Evolutionary conservation across 2,888 invertebrate genomes (phyloP).

Genomic region (Drosophila antonietae): DNA sequence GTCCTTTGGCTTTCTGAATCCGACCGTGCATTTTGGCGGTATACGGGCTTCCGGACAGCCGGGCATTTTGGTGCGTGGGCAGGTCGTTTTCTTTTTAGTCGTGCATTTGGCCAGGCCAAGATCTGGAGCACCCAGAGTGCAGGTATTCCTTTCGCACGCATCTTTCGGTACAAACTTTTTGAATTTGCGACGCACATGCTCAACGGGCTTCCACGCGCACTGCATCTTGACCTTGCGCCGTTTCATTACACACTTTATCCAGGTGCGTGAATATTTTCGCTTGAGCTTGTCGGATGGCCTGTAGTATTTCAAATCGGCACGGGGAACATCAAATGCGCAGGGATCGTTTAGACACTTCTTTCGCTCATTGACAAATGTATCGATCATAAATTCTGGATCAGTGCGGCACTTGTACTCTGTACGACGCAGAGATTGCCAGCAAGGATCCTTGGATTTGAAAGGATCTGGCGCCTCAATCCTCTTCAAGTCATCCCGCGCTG

Average conservation of each 20-base stretch:
- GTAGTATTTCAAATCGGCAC: constrained; percentile 45
- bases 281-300: constrained; percentile 52
- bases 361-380: constrained; percentile 32
- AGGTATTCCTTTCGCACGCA: neutral
- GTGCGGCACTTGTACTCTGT: constrained; percentile 68
- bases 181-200: neutral
- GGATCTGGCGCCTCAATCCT: constrained; percentile 13
- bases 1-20: neutral
- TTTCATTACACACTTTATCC: constrained; percentile 58
- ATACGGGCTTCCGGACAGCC: constrained; percentile 20
- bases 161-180: neutral
- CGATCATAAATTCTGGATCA: constrained; percentile 54
- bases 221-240: constrained; percentile 42
- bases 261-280: constrained; percentile 59
- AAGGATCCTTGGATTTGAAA: constrained; percentile 28
- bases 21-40: constrained; percentile 24
- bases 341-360: constrained; percentile 33
- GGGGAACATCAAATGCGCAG: constrained; percentile 30
- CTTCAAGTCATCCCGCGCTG: constrained; percentile 16
- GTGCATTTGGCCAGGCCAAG: constrained; percentile 16
- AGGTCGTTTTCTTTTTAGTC: neutral
- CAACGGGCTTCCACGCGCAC: constrained; percentile 37
- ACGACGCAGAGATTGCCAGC: constrained; percentile 65
- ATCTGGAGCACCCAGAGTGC: neutral
- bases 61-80: constrained; percentile 46